Base-by-base conservation (phyloP, 1,140 invertebrate genomes). In the Laodelphax striatellus region DNA sequence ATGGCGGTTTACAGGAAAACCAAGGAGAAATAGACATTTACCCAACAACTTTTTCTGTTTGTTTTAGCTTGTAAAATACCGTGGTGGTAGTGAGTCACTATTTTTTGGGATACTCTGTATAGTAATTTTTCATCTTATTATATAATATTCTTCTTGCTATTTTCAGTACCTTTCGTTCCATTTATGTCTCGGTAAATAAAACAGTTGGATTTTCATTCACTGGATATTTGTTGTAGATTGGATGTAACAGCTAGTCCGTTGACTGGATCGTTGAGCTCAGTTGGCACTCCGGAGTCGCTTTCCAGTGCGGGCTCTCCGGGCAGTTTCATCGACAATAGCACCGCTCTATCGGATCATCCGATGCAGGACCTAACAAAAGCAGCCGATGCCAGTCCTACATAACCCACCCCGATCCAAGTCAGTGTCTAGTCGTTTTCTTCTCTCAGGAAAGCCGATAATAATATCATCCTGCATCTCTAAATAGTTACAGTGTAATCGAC, bases 301-400 rank as follows among this genome's bases (percentile, higher is more conserved):
- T 81, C 79, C 5, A 82, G 80, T 67, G 77, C 75, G 0, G 80
- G 82, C 70, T 81, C 80, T 3, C 78, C 80, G 34, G 74, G 75
- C 53, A 80, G 63, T 38, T 65, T 67, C 54, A 63, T 28, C 10
- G 54, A 55, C 28, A 55, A 24, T 9, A n/a, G 58, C 13, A 22
- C 19, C 2, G 10, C 54, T 8, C 14, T 53, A 19, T 4, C 28
- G 10, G 54, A 55, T 55, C 54, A 55, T 55, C 54, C 54, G 5
- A 55, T 55, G 54, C 54, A 55, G 28, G 54, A 55, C 19, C 28
- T 55, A 16, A 16, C 22, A 24, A 55, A 55, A 53, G 17, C 17
- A 16, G 31, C 28, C 10, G 2, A 21, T 24, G 11, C 54, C 54
- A 55, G 54, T 46, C 43, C 43, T 13, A 46, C 43, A 46, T 46